Conservation (phyloP, 2,113 vertebrate species). For the Oncorhynchus mykiss region DNA sequence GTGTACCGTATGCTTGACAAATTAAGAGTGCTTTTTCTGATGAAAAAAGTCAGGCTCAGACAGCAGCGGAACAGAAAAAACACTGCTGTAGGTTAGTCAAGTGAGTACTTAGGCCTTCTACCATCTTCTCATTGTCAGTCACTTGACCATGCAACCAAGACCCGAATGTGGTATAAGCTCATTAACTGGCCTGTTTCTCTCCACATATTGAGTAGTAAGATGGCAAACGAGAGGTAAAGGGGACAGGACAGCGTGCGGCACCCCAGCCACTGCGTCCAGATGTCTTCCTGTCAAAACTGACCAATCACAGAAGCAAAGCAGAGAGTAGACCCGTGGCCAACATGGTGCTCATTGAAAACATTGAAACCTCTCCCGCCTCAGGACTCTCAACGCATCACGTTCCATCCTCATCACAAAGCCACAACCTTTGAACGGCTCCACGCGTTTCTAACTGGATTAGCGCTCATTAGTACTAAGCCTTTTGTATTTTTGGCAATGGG, state of each 20-base stretch:
- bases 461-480: conserved; percentile 59
- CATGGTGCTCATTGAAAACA: conserved; percentile 25
- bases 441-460: conserved; percentile 72
- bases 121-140: conserved; percentile 6
- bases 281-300: conserved; percentile 13
- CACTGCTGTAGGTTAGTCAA: no score
- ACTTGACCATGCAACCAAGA: conserved; percentile 17
- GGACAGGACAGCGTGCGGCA: conserved; percentile 12
- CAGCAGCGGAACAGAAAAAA: neutral
- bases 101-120: neutral
- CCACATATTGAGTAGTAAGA: conserved; percentile 21
- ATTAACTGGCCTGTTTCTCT: conserved; percentile 30
- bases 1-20: neutral
- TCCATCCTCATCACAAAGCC: conserved; percentile 70
- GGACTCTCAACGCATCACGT: conserved; percentile 56
- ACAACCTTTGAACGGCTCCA: conserved; percentile 66
- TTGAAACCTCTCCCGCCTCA: conserved; percentile 38
- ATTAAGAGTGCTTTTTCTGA: neutral
- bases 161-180: conserved; percentile 13
- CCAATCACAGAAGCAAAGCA: conserved; percentile 11
- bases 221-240: neutral
- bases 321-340: no score
- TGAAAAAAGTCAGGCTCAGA: neutral
- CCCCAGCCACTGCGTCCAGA: conserved; percentile 31
- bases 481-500: conserved; percentile 51